Base-by-base conservation (phyloP, 2,888 invertebrate species). In the Melinaea menophilus region DNA sequence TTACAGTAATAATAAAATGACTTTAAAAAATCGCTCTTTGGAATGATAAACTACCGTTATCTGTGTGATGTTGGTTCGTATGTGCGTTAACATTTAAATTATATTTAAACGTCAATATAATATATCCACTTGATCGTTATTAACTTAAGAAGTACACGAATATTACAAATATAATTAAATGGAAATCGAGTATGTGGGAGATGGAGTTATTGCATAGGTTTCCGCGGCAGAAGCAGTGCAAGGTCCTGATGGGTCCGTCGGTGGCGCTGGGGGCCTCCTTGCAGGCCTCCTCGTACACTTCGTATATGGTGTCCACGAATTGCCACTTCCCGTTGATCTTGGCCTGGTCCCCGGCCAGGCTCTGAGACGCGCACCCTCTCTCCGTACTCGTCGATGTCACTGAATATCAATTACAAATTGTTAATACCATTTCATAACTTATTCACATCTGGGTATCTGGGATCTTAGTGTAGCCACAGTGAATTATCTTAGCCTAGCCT, bases 321-420 rank as follows among this genome's bases (percentile, higher is more conserved):
- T 89, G 78, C 96, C 96, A 96, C 59, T 91, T 91, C 1, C 80
- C 76, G 61, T 82, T 75, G 55, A 92, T 81, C 67, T 91, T 91
- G 70, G 88, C 92, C 58, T 92, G 92, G 76, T 94, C 92, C 31
- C 91, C 91, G 5, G 88, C 89, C 69, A 93, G 85, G 67, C 92
- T 93, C 81, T 96, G 96, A 2, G 91, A 82, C 0, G 96, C 95
- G 80, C 96, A 96, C 62, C 94, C 95, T 45, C 96, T 90, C 82
- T 82, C 72, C 13, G 72, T 71, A 48, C 69, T 77, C 47, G 67
- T 73, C 22, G 84, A 72, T 51, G 75, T 76, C 59, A 80, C 87
- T 87, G 79, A 3, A 80, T 84, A 59, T 63, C 58, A 35, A 51
- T 31, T 7, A 51, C 5, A 51, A 31, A 9, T n/a, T 51, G 1